Conservation (phyloP, 1,140 invertebrate genomes). For the Nixonia krombeini region DNA sequence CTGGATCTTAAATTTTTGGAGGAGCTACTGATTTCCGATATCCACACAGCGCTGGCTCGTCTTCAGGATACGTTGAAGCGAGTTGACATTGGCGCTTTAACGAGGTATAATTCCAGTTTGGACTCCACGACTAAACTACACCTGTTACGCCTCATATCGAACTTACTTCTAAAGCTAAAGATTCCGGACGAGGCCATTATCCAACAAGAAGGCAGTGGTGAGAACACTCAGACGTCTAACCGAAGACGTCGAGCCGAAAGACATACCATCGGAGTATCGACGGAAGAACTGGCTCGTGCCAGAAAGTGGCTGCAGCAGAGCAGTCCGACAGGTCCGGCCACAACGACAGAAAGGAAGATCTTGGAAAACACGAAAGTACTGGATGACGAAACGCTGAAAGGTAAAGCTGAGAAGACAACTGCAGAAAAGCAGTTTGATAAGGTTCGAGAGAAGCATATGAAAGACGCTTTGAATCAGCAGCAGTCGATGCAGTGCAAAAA, state of each 20-base stretch:
- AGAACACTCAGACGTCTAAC: slow-evolving; percentile 55
- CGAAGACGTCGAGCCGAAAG: slow-evolving; percentile 73
- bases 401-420: slow-evolving; percentile 14
- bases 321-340: slow-evolving; percentile 34
- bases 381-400: slow-evolving; percentile 12
- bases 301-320: slow-evolving; percentile 80
- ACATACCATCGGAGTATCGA: slow-evolving; percentile 86
- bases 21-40: slow-evolving; percentile 79
- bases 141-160: slow-evolving; percentile 81
- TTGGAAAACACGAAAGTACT: slow-evolving; percentile 7
- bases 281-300: slow-evolving; percentile 82
- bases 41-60: slow-evolving; percentile 81
- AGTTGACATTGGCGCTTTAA: slow-evolving; percentile 70
- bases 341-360: neutral
- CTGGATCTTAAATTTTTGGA: slow-evolving; percentile 63
- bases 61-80: slow-evolving; percentile 80
- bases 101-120: slow-evolving; percentile 68
- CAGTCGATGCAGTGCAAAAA: slow-evolving; percentile 60
- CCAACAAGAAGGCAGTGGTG: slow-evolving; percentile 37
- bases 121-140: slow-evolving; percentile 75
- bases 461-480: slow-evolving; percentile 68
- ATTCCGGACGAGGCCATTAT: slow-evolving; percentile 62
- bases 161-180: slow-evolving; percentile 80
- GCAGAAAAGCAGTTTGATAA: slow-evolving; percentile 23
- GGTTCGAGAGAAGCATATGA: slow-evolving; percentile 60